A percentile compares a stretch with the other conserved stretches of the same genome.
phyloP scores from a whole-genome alignment of 2,797 vertebrate species.

The Cyclopterus lumpus region DNA sequence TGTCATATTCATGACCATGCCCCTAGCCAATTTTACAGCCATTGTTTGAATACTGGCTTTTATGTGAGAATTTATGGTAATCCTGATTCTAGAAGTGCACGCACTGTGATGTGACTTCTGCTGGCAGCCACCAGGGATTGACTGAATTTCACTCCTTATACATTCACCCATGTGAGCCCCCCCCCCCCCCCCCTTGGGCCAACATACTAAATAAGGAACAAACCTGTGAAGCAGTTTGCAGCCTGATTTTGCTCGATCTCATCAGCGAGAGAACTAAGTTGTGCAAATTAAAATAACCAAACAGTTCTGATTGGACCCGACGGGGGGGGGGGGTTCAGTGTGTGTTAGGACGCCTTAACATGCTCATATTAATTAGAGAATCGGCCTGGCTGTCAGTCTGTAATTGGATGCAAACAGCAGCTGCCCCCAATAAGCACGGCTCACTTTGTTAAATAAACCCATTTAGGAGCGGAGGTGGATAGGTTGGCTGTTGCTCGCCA shows the following conservation, averaged over 20 bases:
- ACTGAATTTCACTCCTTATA: neutral
- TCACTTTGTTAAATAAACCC: constrained; percentile 32
- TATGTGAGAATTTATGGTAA: neutral
- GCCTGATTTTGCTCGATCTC: constrained; percentile 55
- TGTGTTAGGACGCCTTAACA: constrained; percentile 4
- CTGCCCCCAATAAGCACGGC: constrained; percentile 8
- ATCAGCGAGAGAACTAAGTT: constrained; percentile 52
- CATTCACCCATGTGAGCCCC: neutral
- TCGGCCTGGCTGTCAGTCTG: constrained; percentile 22
- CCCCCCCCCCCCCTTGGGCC: too few relatives aligned
- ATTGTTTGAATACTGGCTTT: neutral
- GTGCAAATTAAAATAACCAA: constrained; percentile 59
- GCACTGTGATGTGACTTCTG: too few relatives aligned
- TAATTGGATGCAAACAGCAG: constrained; percentile 40
- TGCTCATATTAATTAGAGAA: constrained; percentile 47
- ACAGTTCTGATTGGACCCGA: constrained; percentile 51
- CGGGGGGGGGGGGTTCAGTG: constrained; percentile 23
- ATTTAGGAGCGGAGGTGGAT: neutral
- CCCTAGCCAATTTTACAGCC: neutral
- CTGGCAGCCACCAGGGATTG: too few relatives aligned
- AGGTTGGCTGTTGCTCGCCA: neutral
- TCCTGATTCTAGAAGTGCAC: too few relatives aligned
- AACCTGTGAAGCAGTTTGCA: neutral
- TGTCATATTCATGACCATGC: neutral
- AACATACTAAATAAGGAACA: neutral